Evolutionary conservation across 2,888 invertebrate genomes (phyloP).

Genomic region (Drosophila infuscata): DNA sequence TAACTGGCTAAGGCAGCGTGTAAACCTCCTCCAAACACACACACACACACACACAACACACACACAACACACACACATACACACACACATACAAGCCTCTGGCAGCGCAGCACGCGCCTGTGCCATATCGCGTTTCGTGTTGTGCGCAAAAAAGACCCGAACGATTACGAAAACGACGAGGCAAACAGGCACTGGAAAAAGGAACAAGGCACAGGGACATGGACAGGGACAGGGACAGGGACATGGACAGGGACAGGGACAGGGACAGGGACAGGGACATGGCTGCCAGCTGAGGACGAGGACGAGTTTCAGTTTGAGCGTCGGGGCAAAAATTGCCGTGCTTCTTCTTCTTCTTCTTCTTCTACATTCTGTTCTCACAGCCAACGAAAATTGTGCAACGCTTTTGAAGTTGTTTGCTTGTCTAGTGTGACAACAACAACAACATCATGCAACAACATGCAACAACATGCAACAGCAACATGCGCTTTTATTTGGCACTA

Average conservation of each 20-base stretch:
- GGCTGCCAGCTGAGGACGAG: slow-evolving; percentile 36
- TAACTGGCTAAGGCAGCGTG: slow-evolving; percentile 67
- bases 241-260: slow-evolving; percentile 7
- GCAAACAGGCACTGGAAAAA: slow-evolving; percentile 32
- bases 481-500: slow-evolving; percentile 15
- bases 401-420: slow-evolving; percentile 65
- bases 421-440: slow-evolving; percentile 35
- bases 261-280: slow-evolving; percentile 34
- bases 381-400: slow-evolving; percentile 71
- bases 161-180: slow-evolving; percentile 48
- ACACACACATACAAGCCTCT: slow-evolving; percentile 23
- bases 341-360: slow-evolving; percentile 8
- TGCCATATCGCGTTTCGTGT: slow-evolving; percentile 75
- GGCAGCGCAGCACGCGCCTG: slow-evolving; percentile 67
- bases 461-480: slow-evolving; percentile 4
- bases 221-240: not conserved
- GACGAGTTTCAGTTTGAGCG: slow-evolving; percentile 28
- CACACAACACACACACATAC: not conserved
- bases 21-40: slow-evolving; percentile 11
- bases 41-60: not conserved
- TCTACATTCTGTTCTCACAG: slow-evolving; percentile 35
- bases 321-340: slow-evolving; percentile 17
- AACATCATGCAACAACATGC: slow-evolving; percentile 9
- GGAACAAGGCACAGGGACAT: slow-evolving; percentile 15
- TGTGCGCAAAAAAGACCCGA: slow-evolving; percentile 78